phyloP scores from a whole-genome alignment of 2,113 vertebrate species.

The Indri indri region DNA sequence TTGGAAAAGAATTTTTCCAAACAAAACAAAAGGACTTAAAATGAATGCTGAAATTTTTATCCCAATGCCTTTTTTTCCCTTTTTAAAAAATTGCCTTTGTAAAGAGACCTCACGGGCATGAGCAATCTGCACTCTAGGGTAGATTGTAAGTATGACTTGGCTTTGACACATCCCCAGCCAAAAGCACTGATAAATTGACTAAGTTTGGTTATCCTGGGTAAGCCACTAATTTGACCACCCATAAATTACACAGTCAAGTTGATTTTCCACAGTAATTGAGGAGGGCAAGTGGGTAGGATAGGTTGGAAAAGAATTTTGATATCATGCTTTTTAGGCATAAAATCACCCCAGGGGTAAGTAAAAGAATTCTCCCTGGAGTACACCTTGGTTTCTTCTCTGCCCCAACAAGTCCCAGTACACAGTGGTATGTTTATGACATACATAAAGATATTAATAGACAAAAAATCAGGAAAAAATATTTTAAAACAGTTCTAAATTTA shows the following conservation, averaged over 20 bases:
- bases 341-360: neutral
- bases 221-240: neutral
- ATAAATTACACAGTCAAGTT: neutral
- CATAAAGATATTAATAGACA: neutral
- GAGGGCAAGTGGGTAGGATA: neutral
- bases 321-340: neutral
- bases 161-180: neutral
- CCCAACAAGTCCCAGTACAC: neutral
- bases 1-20: neutral
- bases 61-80: neutral
- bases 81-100: neutral
- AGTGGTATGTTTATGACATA: neutral
- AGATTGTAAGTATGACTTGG: neutral
- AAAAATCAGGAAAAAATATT: constrained; percentile 46
- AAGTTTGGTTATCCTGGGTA: neutral
- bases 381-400: constrained; percentile 15
- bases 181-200: neutral
- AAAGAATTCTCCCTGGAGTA: neutral
- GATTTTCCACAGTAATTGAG: neutral
- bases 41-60: constrained; percentile 36
- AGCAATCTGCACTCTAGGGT: neutral
- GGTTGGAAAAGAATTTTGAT: neutral
- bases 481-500: constrained; percentile 5
- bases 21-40: constrained; percentile 17
- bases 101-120: neutral